Base-by-base conservation (phyloP, 2,113 vertebrate genomes). In the Salvator merianae region DNA sequence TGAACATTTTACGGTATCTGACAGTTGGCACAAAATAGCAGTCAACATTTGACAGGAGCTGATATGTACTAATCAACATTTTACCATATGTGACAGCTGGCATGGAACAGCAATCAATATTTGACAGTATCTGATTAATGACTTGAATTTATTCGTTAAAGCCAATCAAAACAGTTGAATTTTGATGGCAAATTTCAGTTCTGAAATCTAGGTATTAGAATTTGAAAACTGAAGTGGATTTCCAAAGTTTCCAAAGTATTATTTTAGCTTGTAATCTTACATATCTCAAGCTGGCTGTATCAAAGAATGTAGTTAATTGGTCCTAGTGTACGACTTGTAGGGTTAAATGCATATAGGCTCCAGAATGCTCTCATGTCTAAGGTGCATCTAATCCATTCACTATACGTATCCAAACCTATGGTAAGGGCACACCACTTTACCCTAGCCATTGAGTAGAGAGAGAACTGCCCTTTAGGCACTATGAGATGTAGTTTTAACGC, bases 311-410 rank as follows among this genome's bases (percentile, higher is more conserved):
- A 47, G n/a, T 26, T 30, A 24, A 38, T 68, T 40, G 3, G 47
- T 66, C 18, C 32, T 47, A 30, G 43, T 66, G 85, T 90, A 55
- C 73, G 72, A 84, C 30, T 89, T 47, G 87, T 81, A 87, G 55
- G 16, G 2, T 16, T 59, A 59, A 59, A 59, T 59, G 55, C 55
- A 59, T 59, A 59, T 4, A 20, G 55, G 55, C 14, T 20, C 20
- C 18, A 59, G 55, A 59, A 59, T 59, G 14, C 5, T 16, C 55
- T 59, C 50, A 53, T 53, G 10, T 2, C 50, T 13, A 14, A 59
- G 55, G 55, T 47, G 43, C 5, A 47, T 9, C 43, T 47, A 47
- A 9, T 9, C 10, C 10, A 47, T n/a, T n/a, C n/a, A n/a, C n/a
- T n/a, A n/a, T n/a, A n/a, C n/a, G 50, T 53, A 53, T 50, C 6